phyloP scores from a whole-genome alignment of 2,113 vertebrate species.

The Coracopsis vasa region DNA sequence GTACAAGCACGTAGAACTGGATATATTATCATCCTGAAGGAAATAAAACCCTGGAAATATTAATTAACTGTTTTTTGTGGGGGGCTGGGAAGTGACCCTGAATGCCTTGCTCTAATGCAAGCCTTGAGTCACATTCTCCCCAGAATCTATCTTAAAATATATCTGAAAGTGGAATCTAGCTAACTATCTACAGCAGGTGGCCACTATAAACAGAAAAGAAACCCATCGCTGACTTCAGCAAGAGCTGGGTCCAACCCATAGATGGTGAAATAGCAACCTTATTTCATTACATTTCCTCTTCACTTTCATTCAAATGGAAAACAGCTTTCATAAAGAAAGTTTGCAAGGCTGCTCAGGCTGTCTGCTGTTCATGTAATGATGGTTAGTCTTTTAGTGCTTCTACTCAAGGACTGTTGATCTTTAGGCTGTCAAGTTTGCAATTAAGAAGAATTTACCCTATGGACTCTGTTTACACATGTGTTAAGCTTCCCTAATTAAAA shows the following conservation, averaged over 20 bases:
- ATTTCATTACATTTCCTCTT: background rate
- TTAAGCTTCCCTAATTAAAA: background rate
- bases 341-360: background rate
- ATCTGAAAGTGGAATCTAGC: background rate
- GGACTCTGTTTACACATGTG: background rate
- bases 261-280: background rate
- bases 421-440: background rate
- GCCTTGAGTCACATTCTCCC: background rate
- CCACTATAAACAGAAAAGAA: background rate
- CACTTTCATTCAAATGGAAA: conserved; percentile 13
- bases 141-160: background rate
- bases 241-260: background rate
- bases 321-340: background rate
- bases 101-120: background rate
- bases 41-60: background rate
- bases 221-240: background rate
- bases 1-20: background rate
- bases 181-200: background rate
- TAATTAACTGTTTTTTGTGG: background rate
- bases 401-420: background rate
- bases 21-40: background rate
- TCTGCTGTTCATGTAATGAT: background rate
- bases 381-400: background rate
- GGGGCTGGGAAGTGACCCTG: background rate
- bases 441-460: background rate